phyloP scores from a whole-genome alignment of 2,888 invertebrate genomes.

The Athalia circularis region DNA sequence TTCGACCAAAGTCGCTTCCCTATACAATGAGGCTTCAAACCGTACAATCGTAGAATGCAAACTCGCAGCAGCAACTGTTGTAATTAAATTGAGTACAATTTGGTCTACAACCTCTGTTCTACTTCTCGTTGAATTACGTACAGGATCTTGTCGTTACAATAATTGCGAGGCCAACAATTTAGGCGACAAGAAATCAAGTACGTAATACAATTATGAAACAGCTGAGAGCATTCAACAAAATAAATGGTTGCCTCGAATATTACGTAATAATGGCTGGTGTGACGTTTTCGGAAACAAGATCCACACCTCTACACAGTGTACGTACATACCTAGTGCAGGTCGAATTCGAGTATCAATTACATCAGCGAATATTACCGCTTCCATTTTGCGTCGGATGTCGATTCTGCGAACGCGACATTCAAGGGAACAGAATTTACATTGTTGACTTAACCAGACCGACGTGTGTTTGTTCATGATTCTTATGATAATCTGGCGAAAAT shows the following conservation, averaged over 20 bases:
- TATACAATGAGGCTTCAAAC: not conserved
- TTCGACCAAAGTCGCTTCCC: no score
- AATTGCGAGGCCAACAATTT: slow-evolving; percentile 9
- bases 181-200: not conserved
- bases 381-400: not conserved
- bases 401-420: not conserved
- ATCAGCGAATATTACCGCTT: not conserved
- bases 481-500: no score
- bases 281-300: not conserved
- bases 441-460: no score
- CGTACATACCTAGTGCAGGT: slow-evolving; percentile 1
- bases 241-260: slow-evolving; percentile 5
- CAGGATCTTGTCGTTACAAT: not conserved
- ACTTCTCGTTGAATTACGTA: slow-evolving; percentile 6
- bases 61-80: no score
- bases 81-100: not conserved
- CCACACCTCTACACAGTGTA: not conserved
- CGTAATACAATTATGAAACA: slow-evolving; percentile 14
- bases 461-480: no score
- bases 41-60: not conserved
- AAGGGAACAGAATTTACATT: no score
- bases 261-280: not conserved
- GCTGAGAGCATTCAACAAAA: not conserved
- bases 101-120: not conserved
- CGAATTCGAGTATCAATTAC: slow-evolving; percentile 18